phyloP scores from a whole-genome alignment of 2,888 invertebrate species.

The Euzetes globulus region DNA sequence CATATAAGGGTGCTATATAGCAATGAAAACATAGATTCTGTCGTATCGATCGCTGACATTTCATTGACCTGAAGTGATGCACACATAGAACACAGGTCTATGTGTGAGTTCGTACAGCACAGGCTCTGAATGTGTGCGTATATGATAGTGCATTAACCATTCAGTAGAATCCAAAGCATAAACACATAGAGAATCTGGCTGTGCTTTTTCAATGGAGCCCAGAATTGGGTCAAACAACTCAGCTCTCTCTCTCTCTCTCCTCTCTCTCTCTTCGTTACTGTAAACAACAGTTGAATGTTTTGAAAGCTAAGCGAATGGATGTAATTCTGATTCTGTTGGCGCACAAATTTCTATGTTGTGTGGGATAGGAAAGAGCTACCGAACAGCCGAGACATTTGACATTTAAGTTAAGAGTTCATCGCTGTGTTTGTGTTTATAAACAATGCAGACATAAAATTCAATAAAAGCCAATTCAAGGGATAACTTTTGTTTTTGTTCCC shows the following conservation, averaged over 20 bases:
- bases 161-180: constrained; percentile 2
- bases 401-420: constrained; percentile 20
- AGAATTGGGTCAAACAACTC: constrained; percentile 30
- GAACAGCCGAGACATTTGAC: constrained; percentile 15
- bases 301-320: constrained; percentile 3
- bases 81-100: neutral
- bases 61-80: constrained; percentile 26
- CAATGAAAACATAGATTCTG: neutral
- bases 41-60: constrained; percentile 25
- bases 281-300: constrained; percentile 26
- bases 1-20: neutral
- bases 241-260: neutral
- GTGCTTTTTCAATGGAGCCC: neutral
- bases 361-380: neutral
- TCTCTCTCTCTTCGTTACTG: constrained; percentile 13
- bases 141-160: constrained; percentile 26
- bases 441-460: neutral
- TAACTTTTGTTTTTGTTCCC: too few species aligned
- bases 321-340: too few species aligned
- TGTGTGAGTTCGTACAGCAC: neutral
- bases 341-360: too few species aligned
- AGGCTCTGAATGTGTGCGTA: neutral
- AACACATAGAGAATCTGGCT: neutral
- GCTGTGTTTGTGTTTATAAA: constrained; percentile 11
- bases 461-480: neutral